Percentiles rank a stretch among this genome's conserved stretches.
phyloP scores from a whole-genome alignment of 2,797 vertebrate species.

The Syngnathus acus region DNA sequence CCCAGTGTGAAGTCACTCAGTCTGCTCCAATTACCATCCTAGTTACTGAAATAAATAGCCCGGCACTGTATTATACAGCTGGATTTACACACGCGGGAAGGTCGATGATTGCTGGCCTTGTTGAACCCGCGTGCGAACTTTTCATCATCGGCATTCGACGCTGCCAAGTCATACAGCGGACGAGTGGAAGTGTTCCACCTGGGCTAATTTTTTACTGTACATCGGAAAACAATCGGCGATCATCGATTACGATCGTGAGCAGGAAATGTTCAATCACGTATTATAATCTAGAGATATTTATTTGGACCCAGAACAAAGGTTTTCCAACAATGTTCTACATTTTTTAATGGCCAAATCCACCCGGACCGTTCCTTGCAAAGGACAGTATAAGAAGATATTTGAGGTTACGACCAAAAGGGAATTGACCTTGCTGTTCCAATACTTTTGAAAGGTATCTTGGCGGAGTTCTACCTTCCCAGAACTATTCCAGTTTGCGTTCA shows the following conservation, averaged over 20 bases:
- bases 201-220: not conserved
- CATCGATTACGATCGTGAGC: not conserved
- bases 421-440: no score
- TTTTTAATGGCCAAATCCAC: no score
- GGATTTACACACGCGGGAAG: constrained; percentile 38
- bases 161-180: not conserved
- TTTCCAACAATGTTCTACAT: no score
- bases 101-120: constrained; percentile 32
- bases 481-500: not conserved
- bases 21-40: constrained; percentile 62
- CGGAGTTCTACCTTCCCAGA: not conserved
- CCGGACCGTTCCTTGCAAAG: no score
- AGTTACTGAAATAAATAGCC: constrained; percentile 63
- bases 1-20: constrained; percentile 65
- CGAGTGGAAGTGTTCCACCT: constrained; percentile 1
- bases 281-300: not conserved
- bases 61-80: constrained; percentile 43
- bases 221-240: not conserved
- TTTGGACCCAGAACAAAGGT: no score
- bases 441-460: not conserved
- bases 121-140: constrained; percentile 51
- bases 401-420: no score
- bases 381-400: no score
- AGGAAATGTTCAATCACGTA: not conserved
- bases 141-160: constrained; percentile 35